phyloP scores from a whole-genome alignment of 1,140 invertebrate species.

The Polyergus mexicanus region DNA sequence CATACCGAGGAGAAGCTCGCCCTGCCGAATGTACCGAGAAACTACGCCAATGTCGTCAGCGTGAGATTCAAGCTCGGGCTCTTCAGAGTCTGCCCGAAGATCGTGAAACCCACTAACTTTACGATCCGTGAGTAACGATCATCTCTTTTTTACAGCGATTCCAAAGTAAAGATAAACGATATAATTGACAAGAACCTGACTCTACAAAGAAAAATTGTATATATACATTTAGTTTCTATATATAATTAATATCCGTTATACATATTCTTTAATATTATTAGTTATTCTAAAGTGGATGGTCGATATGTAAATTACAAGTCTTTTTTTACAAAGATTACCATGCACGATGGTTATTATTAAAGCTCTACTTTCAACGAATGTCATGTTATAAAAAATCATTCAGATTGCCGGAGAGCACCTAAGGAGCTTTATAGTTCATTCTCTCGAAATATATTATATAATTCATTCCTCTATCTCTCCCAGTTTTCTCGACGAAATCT shows the following conservation, averaged over 20 bases:
- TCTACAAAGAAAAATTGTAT: not conserved
- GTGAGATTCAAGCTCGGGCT: conserved; percentile 84
- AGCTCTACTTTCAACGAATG: not conserved
- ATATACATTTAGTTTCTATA: not conserved
- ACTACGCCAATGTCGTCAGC: conserved; percentile 76
- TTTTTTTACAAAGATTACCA: not conserved
- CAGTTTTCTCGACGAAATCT: conserved; percentile 60
- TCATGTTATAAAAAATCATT: conserved; percentile 19
- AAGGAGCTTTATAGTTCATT: not conserved
- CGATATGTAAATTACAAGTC: not conserved
- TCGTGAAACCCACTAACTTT: conserved; percentile 83
- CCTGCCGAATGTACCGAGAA: conserved; percentile 77
- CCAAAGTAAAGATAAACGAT: not conserved
- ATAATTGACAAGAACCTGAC: not conserved
- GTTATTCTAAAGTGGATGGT: not conserved
- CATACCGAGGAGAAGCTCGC: conserved; percentile 84
- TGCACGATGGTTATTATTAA: not conserved
- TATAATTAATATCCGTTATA: too few species aligned
- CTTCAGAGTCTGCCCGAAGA: conserved; percentile 83
- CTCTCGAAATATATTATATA: too few species aligned
- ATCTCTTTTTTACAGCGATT: not conserved
- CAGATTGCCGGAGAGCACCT: not conserved
- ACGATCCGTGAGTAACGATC: conserved; percentile 82
- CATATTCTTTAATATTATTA: not conserved
- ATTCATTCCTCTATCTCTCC: not conserved